A percentile compares a stretch with the other conserved stretches of the same genome.
Evolutionary conservation across 2,888 invertebrate genomes (phyloP).

Genomic region (Watsonalla binaria): DNA sequence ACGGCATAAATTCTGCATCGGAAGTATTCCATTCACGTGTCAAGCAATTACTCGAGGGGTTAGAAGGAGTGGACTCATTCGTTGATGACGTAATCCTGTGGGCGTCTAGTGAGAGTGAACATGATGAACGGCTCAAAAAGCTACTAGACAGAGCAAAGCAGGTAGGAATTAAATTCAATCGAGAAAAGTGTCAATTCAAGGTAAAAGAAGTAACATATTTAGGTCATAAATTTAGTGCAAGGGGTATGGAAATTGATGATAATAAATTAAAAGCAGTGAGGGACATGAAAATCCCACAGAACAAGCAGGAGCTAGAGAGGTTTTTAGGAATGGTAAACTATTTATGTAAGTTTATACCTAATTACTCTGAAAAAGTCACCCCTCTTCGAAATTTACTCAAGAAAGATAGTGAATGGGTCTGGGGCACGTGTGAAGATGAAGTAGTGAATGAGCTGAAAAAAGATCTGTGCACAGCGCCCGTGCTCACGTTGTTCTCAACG

Average conservation of each 20-base stretch:
- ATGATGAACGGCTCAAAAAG: constrained; percentile 1
- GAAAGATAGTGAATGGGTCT: constrained; percentile 11
- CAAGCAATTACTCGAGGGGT: constrained; percentile 15
- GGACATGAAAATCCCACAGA: no score
- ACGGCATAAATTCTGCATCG: constrained; percentile 11
- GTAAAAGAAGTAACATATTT: neutral
- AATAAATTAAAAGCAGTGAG: constrained; percentile 8
- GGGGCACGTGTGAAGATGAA: constrained; percentile 3
- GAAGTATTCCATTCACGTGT: constrained; percentile 3
- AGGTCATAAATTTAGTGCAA: neutral
- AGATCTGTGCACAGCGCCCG: constrained; percentile 9
- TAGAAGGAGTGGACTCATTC: no score
- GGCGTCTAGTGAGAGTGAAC: neutral
- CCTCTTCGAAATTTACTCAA: constrained; percentile 5
- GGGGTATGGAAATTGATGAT: constrained; percentile 2
- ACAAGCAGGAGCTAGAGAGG: constrained; percentile 8
- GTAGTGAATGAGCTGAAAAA: neutral
- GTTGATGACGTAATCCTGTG: neutral
- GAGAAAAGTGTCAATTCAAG: constrained; percentile 10
- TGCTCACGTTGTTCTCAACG: constrained; percentile 11
- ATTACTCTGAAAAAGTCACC: constrained; percentile 7
- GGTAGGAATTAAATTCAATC: constrained; percentile 14
- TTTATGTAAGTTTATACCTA: constrained; percentile 12
- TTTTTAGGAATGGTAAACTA: constrained; percentile 17
- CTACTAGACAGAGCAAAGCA: constrained; percentile 8